phyloP scores from a whole-genome alignment of 2,113 vertebrate genomes.

The Sarotherodon lohbergeri region DNA sequence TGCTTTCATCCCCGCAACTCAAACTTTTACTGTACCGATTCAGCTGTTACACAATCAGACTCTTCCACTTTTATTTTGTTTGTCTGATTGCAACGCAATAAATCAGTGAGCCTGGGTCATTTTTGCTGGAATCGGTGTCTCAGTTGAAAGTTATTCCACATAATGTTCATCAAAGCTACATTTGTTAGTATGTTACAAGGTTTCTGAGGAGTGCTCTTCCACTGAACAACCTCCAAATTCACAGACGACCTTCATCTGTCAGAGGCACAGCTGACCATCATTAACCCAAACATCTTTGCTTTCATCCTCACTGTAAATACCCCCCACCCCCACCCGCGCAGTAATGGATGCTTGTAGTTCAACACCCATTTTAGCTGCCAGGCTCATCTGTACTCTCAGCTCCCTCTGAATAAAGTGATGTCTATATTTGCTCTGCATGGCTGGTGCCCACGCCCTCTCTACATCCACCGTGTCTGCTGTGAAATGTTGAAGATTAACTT shows the following conservation, averaged over 20 bases:
- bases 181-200: background rate
- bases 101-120: background rate
- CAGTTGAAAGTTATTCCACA: rapidly evolving
- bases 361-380: background rate
- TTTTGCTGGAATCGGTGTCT: background rate
- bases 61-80: rapidly evolving
- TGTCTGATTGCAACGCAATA: rapidly evolving
- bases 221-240: background rate
- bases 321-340: rapidly evolving
- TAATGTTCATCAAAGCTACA: background rate
- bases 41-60: background rate
- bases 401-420: background rate
- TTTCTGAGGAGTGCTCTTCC: background rate
- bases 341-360: background rate
- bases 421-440: rapidly evolving
- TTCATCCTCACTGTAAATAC: background rate
- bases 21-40: rapidly evolving
- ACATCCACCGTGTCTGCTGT: background rate
- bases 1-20: rapidly evolving
- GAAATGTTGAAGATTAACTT: background rate
- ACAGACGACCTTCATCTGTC: background rate
- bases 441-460: rapidly evolving
- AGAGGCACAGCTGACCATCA: background rate
- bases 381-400: background rate
- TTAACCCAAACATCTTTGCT: background rate